Percentiles rank a stretch among this genome's conserved stretches.
Evolutionary conservation across 2,113 vertebrate species (phyloP).

Genomic region (Piaya cayana): DNA sequence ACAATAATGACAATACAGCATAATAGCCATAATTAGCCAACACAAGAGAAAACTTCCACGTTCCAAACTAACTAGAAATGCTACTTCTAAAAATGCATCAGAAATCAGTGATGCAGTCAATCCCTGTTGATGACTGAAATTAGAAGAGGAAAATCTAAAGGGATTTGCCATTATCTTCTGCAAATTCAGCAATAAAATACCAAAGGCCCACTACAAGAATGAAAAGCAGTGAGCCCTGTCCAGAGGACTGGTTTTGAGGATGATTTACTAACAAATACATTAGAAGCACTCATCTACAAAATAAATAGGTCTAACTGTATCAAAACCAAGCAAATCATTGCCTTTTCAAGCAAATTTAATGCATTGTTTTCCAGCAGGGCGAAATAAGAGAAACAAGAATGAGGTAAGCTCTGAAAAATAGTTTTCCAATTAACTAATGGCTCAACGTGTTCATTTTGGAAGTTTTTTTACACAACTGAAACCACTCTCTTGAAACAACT

Average conservation of each 20-base stretch:
- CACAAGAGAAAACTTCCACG: background rate
- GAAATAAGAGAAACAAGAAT: background rate
- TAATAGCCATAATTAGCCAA: slow-evolving; percentile 42
- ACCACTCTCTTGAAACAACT: background rate
- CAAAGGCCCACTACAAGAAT: background rate
- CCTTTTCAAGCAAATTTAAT: background rate
- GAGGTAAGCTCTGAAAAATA: background rate
- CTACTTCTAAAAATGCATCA: background rate
- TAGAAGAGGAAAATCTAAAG: background rate
- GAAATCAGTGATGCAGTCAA: background rate
- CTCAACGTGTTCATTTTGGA: background rate
- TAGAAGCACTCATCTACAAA: background rate
- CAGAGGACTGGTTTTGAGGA: background rate
- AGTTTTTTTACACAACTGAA: background rate
- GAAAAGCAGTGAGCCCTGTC: background rate
- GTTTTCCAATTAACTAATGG: background rate
- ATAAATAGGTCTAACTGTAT: slow-evolving; percentile 27
- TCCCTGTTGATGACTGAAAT: background rate
- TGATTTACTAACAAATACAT: background rate
- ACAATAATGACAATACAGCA: slow-evolving; percentile 1
- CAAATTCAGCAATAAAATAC: slow-evolving; percentile 37
- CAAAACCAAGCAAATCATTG: slow-evolving; percentile 33
- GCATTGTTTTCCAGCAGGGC: background rate
- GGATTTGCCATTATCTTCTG: background rate
- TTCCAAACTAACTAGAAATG: background rate